Base-by-base conservation (phyloP, 2,113 vertebrate species). In the Burhinus oedicnemus region DNA sequence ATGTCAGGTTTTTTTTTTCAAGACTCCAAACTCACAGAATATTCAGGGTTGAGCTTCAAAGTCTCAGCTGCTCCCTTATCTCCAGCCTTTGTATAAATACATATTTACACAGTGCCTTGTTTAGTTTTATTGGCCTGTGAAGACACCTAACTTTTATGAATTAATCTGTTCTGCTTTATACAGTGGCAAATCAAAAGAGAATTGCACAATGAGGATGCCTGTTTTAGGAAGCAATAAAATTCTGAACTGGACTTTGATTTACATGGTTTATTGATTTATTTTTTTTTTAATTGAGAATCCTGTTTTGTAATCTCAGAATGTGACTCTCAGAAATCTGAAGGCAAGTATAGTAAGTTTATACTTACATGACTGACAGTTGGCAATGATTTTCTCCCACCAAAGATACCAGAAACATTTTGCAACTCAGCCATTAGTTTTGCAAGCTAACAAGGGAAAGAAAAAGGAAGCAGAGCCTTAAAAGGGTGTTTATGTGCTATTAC, bases 341-440 rank as follows among this genome's bases (percentile, higher is more conserved):
- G 34, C 38, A 84, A 80, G 92, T 12, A 81, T 10, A 75, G 1
- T n/a, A 85, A 71, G 52, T 57, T 93, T 64, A 71, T 71, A 97
- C 98, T 98, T 97, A 99, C 99, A 32, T 78, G 97, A 72, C 97
- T 95, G 55, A 97, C 92, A 34, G 96, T 58, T 15, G 98, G 97
- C 32, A 98, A 70, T 8, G 98, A 97, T 76, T 84, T 96, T 79
- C 98, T 98, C 70, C 96, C 97, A 27, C 98, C 97, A 78, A 99
- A 98, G 21, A 99, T 96, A 76, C 98, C 99, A 54, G 99, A 98
- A 36, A 99, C 98, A 89, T 97, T 99, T 91, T 99, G 98, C 95
- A 99, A 96, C 94, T 99, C 99, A 15, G 99, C 98, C 99, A 99
- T 99, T 66, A 99, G 98, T 92, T 99, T 99, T 87, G 99, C 99